phyloP scores from a whole-genome alignment of 2,113 vertebrate genomes.

The Pseudolaguvia tuberculata region DNA sequence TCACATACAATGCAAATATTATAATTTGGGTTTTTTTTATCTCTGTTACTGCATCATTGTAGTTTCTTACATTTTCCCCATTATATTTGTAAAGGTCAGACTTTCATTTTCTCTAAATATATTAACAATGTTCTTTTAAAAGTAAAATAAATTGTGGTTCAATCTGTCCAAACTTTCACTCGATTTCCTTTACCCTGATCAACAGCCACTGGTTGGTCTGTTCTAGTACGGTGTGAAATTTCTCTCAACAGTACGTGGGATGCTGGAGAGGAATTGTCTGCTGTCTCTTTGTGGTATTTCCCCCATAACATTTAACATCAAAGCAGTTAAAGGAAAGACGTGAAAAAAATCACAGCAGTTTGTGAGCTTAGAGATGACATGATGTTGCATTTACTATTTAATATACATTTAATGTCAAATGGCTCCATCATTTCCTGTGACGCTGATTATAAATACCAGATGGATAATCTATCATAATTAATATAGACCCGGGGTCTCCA shows the following conservation, averaged over 20 bases:
- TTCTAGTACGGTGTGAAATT: neutral
- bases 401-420: neutral
- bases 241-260: neutral
- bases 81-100: neutral
- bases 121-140: neutral
- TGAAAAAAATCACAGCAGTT: neutral
- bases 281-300: neutral
- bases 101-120: neutral
- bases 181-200: conserved; percentile 14
- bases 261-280: neutral
- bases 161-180: neutral
- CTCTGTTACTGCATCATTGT: too few relatives aligned
- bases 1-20: too few relatives aligned
- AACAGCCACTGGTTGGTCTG: neutral
- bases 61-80: neutral
- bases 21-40: neutral
- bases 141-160: neutral
- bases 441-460: neutral
- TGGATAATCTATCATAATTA: too few relatives aligned
- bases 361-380: too few relatives aligned
- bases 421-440: neutral
- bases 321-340: neutral
- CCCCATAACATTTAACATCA: conserved; percentile 13
- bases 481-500: too few relatives aligned
- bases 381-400: neutral